Percentiles rank a stretch among this genome's conserved stretches.
Evolutionary conservation across 2,113 vertebrate species (phyloP).

Genomic region (Pomatostomus ruficeps): DNA sequence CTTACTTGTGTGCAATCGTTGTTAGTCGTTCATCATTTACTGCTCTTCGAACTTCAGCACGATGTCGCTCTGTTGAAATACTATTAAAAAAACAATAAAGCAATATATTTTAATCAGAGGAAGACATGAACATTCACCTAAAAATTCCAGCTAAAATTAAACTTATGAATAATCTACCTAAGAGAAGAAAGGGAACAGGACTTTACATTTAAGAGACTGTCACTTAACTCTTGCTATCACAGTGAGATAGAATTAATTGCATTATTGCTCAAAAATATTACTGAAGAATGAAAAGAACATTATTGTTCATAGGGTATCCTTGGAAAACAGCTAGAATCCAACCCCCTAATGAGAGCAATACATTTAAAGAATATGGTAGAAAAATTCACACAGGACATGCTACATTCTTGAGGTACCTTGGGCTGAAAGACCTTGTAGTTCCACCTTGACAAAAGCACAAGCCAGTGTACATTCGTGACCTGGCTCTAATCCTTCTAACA

Average conservation of each 20-base stretch:
- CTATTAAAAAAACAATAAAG: slow-evolving; percentile 62
- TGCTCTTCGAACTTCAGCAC: slow-evolving; percentile 94
- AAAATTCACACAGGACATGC: neutral
- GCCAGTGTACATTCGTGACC: neutral
- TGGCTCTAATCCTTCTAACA: neutral
- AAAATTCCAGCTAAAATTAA: neutral
- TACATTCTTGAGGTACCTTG: neutral
- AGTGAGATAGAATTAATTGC: neutral
- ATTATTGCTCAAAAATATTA: neutral
- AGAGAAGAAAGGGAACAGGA: neutral
- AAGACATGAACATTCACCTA: neutral
- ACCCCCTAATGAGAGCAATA: neutral
- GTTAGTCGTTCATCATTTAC: slow-evolving; percentile 97
- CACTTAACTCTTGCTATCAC: neutral
- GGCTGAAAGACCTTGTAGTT: neutral
- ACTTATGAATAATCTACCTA: neutral
- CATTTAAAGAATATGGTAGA: neutral
- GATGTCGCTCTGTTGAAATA: slow-evolving; percentile 96
- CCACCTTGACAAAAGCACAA: neutral
- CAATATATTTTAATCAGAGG: neutral
- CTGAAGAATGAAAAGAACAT: neutral
- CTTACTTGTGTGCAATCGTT: slow-evolving; percentile 98
- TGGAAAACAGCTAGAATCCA: neutral
- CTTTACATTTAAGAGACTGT: neutral
- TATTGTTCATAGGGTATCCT: neutral